Base-by-base conservation (phyloP, 1,140 invertebrate species). In the Neocloeon triangulifer region DNA sequence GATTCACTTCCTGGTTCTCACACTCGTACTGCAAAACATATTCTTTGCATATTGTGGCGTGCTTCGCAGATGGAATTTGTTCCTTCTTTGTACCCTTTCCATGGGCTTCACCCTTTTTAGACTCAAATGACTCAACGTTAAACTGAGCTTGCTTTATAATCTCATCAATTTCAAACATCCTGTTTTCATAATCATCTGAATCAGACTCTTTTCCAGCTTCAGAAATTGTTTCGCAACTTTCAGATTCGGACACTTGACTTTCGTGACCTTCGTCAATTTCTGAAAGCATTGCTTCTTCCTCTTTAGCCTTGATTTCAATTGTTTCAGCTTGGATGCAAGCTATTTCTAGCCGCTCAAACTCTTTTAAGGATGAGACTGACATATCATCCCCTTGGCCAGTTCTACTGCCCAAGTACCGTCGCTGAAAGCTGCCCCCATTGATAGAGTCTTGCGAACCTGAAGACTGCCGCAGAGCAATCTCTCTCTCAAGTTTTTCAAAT, bases 271-370 rank as follows among this genome's bases (percentile, higher is more conserved):
- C 66, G 41, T 69, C 66, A 33, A 69, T 70, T 48, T 75, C 69
- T 12, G 69, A 66, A 3, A 91, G 53, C 21, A 86, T 46, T 27
- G 76, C 73, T 33, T 61, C 61, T 49, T 89, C 84, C 48, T 85
- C 72, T 45, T 80, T 74, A 0, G 75, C 81, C 38, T 71, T 64
- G 16, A 78, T 57, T 54, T 88, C 81, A 26, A 80, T 74, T 33
- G 73, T 61, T 38, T 81, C 72, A 1, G 72, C 75, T 47, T 84
- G 75, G 21, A 73, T 63, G 46, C 86, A 82, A 15, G 85, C 82
- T 36, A 66, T 71, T 52, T 96, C 89, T 1, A 94, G 51, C 1
- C 76, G 72, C 63, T 94, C 88, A 52, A 94, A 94, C 52, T 96
- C 89, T 47, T 86, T 85, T 3, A 92, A 53, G 13, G 86, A 94